Percentiles rank a stretch among this genome's conserved stretches.
Evolutionary conservation across 1,140 invertebrate genomes (phyloP).

Genomic region (Danaus plexippus): DNA sequence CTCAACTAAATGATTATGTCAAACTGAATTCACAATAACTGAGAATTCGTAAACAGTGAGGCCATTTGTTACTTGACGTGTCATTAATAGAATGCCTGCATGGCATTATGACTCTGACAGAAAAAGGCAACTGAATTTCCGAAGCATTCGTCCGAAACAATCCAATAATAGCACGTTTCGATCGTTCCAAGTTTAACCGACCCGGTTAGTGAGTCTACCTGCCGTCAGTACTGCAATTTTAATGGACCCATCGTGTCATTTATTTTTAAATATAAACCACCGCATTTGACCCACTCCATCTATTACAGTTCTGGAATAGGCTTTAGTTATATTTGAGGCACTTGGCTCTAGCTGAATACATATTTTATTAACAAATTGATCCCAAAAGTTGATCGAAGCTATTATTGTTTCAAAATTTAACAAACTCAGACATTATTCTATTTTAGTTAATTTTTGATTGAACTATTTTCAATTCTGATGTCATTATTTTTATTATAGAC

Average conservation of each 20-base stretch:
- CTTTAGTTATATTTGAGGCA: slow-evolving; percentile 28
- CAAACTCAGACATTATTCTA: too few species aligned
- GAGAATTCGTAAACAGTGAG: slow-evolving; percentile 24
- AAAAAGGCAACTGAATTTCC: slow-evolving; percentile 52
- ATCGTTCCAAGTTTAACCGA: slow-evolving; percentile 58
- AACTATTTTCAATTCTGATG: too few species aligned
- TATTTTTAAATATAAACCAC: slow-evolving; percentile 60
- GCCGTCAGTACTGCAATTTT: slow-evolving; percentile 46
- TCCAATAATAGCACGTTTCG: slow-evolving; percentile 64
- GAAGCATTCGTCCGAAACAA: slow-evolving; percentile 48
- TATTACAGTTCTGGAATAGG: slow-evolving; percentile 43
- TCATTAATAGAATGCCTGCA: slow-evolving; percentile 37
- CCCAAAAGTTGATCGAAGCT: too few species aligned
- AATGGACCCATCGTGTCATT: slow-evolving; percentile 55
- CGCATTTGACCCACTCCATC: slow-evolving; percentile 47
- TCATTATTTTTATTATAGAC: too few species aligned
- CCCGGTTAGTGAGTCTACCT: slow-evolving; percentile 41
- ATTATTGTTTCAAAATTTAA: neutral
- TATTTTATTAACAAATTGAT: slow-evolving; percentile 8
- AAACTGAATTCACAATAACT: neutral
- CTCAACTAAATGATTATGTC: too few species aligned
- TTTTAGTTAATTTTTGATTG: too few species aligned
- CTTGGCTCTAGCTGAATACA: slow-evolving; percentile 24
- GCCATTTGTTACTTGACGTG: slow-evolving; percentile 33
- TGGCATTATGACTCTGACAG: slow-evolving; percentile 37